phyloP scores from a whole-genome alignment of 2,888 invertebrate genomes.

The Eucera pruinosa region DNA sequence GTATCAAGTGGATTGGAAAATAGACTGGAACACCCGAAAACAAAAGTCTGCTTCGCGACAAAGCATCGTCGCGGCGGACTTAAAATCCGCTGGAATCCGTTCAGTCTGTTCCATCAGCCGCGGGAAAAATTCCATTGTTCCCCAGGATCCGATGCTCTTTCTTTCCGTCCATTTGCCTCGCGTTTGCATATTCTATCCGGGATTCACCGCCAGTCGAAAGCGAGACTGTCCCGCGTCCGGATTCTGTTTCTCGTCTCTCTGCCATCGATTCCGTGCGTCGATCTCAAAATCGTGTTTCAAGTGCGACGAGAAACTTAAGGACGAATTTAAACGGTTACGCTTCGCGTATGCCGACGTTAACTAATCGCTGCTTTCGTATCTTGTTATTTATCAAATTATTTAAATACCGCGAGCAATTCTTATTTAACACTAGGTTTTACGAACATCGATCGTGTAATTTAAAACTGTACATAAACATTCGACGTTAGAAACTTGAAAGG shows the following conservation, averaged over 20 bases:
- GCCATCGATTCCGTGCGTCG: slow-evolving; percentile 4
- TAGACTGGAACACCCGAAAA: not conserved
- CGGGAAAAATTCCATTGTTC: slow-evolving; percentile 55
- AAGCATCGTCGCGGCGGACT: slow-evolving; percentile 10
- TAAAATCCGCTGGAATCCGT: slow-evolving; percentile 30
- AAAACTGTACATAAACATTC: too few species aligned
- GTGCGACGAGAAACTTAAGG: too few species aligned
- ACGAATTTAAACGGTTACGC: too few species aligned
- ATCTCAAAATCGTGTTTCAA: slow-evolving; percentile 13
- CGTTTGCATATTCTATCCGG: slow-evolving; percentile 53
- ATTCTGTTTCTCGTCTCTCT: slow-evolving; percentile 15
- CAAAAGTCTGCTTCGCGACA: slow-evolving; percentile 14
- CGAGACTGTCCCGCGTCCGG: slow-evolving; percentile 1
- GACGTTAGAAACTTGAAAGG: too few species aligned
- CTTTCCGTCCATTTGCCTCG: slow-evolving; percentile 39
- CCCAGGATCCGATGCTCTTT: slow-evolving; percentile 14
- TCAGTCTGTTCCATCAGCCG: slow-evolving; percentile 22
- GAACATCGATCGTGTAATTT: too few species aligned
- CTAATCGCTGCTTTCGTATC: too few species aligned
- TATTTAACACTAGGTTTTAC: too few species aligned
- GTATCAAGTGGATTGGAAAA: too few species aligned
- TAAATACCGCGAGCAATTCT: too few species aligned
- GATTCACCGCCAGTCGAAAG: not conserved
- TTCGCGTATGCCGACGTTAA: too few species aligned
- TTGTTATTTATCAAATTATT: too few species aligned